Base-by-base conservation (phyloP, 92 coral and sea anemone genomes). In the Bergia sp. region DNA sequence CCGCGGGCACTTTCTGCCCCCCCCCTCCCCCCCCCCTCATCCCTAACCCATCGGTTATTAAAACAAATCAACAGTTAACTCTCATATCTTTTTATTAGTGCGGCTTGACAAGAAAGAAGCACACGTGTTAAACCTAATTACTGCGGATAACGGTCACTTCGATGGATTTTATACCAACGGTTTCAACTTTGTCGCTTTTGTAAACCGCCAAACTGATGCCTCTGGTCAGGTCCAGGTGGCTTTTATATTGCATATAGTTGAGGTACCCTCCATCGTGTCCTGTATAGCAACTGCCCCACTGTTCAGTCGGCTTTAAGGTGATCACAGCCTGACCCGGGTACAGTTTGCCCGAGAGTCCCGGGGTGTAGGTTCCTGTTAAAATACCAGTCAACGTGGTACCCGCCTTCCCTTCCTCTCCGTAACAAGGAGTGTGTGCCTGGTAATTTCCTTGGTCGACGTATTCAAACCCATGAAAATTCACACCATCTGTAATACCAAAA, bases 231-330 rank as follows among this genome's bases (percentile, higher is more conserved):
- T 37, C 76, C 0, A 36, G 76, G 16, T 38, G 76, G 29, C 5
- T 72, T 21, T 23, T 15, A 4, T 72, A 72, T 16, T 72, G 76
- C 76, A 23, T 72, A 4, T 72, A 15, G 76, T 23, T 85, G 77
- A 76, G 66, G 39, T 8, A 82, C 11, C 89, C 91, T 7, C 84
- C 79, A 80, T 77, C 77, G 78, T 82, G 91, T 76, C 89, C 78
- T 6, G 91, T 84, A 36, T 89, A 76, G 74, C 91, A 83, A 3
- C 57, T 82, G 40, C 83, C 89, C 91, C 85, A 85, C 0, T 79
- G 88, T 39, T 82, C 79, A 73, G 76, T 61, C 49, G 86, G 53
- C 86, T 79, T 88, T 49, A 88, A 50, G 3, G 80, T 88, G 80
- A 79, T 41, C 38, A 78, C 77, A 58, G 42, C 47, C 57, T 88